These are phyloP conservation scores for Oostethus manadensis DNA, from an alignment of 2,113 vertebrate species.

Conservation along the genomic window DNA sequence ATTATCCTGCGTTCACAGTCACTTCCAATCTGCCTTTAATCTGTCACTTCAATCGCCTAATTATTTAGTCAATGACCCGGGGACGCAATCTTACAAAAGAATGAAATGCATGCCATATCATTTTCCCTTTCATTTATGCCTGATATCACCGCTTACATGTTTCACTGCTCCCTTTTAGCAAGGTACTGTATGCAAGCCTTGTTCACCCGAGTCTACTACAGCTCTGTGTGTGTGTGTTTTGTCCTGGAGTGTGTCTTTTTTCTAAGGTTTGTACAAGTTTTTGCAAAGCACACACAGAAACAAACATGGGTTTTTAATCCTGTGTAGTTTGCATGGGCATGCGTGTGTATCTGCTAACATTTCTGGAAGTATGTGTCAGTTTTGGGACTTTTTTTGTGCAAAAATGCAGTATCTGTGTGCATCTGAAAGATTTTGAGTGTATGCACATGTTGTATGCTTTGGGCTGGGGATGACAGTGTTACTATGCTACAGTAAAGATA, in stretches of 20 bases:
- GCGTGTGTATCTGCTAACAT: no score
- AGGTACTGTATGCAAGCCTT: slow-evolving; percentile 53
- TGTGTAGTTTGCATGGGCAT: no score
- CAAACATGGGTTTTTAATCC: neutral
- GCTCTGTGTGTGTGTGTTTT: slow-evolving; percentile 20
- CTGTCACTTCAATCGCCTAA: slow-evolving; percentile 80
- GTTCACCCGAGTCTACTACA: slow-evolving; percentile 14
- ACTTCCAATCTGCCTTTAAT: slow-evolving; percentile 82
- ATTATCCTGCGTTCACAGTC: slow-evolving; percentile 80
- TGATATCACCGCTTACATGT: slow-evolving; percentile 66
- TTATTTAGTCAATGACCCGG: slow-evolving; percentile 80
- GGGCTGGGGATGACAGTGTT: no score
- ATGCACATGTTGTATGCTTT: no score
- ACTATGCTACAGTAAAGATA: no score
- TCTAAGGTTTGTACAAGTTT: neutral
- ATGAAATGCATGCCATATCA: slow-evolving; percentile 74
- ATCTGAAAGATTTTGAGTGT: no score
- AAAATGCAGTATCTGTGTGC: no score
- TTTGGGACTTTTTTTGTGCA: no score
- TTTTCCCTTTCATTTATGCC: slow-evolving; percentile 70
- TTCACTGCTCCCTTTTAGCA: slow-evolving; percentile 52
- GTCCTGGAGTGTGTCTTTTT: neutral
- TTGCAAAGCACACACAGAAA: no score
- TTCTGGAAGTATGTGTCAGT: no score
- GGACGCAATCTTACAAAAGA: slow-evolving; percentile 74